Evolutionary conservation across 1,140 invertebrate species (phyloP).

Genomic region (Neodiprion virginianus): DNA sequence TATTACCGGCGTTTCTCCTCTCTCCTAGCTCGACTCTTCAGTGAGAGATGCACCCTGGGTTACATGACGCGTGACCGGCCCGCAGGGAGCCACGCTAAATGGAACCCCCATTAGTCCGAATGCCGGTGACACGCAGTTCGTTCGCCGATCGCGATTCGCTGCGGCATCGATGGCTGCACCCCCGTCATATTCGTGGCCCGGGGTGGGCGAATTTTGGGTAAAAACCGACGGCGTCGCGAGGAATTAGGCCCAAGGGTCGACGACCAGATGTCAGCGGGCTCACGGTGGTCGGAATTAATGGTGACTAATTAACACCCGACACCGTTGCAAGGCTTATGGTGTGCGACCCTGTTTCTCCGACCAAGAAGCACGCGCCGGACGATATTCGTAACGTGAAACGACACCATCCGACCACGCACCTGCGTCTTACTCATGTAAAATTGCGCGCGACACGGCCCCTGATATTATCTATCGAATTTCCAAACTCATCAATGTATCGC

Average conservation of each 20-base stretch:
- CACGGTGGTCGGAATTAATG: background rate
- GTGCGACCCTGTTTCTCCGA: background rate
- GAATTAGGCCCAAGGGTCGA: background rate
- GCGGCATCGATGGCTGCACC: background rate
- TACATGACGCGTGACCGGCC: background rate
- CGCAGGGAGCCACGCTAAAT: background rate
- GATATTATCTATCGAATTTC: too few relatives aligned
- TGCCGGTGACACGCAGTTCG: background rate
- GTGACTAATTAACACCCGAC: constrained; percentile 7
- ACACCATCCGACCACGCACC: background rate
- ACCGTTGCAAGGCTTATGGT: background rate
- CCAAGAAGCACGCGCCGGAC: background rate
- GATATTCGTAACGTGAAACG: background rate
- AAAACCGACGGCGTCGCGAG: background rate
- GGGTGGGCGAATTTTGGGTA: background rate
- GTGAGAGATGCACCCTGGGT: too few relatives aligned
- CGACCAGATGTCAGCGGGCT: background rate
- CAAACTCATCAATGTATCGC: too few relatives aligned
- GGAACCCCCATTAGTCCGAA: background rate
- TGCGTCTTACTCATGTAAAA: background rate
- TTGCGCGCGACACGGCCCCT: background rate
- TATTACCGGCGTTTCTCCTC: background rate
- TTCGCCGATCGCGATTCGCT: background rate
- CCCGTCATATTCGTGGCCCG: background rate
- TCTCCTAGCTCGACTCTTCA: too few relatives aligned